These are phyloP conservation scores for Salarias fasciatus DNA, from an alignment of 2,797 vertebrate genomes.

Conservation along the genomic window DNA sequence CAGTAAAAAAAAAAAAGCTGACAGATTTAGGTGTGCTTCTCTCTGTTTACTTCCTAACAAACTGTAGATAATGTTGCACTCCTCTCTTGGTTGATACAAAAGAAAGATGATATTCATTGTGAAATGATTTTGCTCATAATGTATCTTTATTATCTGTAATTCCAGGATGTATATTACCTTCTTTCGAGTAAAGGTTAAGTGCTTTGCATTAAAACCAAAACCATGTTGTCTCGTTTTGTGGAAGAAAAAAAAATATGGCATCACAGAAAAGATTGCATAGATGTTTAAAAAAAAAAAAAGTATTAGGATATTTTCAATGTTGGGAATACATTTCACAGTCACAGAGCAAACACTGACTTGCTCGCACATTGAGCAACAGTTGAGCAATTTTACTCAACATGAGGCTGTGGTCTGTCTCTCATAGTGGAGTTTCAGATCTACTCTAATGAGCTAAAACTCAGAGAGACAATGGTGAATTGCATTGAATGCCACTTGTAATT, in stretches of 20 bases:
- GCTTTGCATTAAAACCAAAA: conserved; percentile 86
- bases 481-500: no score
- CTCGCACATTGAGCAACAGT: no score
- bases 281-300: no score
- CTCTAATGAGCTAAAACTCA: no score
- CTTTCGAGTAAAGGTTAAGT: conserved; percentile 88
- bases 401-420: no score
- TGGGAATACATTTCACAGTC: no score
- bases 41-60: conserved; percentile 80
- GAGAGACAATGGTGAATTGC: no score
- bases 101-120: conserved; percentile 82
- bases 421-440: no score
- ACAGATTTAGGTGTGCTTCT: conserved; percentile 81
- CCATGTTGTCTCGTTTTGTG: conserved; percentile 26
- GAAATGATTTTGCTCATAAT: conserved; percentile 86
- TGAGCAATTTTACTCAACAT: no score
- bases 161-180: conserved; percentile 89
- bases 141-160: conserved; percentile 88
- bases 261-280: not conserved
- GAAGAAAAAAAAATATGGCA: not conserved
- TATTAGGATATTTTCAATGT: no score
- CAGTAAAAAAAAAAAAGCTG: conserved; percentile 77
- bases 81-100: conserved; percentile 75
- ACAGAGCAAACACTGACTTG: no score
- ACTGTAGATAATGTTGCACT: conserved; percentile 81